Conservation (phyloP, 2,797 vertebrate genomes). For the Ctenopoma multispine region DNA sequence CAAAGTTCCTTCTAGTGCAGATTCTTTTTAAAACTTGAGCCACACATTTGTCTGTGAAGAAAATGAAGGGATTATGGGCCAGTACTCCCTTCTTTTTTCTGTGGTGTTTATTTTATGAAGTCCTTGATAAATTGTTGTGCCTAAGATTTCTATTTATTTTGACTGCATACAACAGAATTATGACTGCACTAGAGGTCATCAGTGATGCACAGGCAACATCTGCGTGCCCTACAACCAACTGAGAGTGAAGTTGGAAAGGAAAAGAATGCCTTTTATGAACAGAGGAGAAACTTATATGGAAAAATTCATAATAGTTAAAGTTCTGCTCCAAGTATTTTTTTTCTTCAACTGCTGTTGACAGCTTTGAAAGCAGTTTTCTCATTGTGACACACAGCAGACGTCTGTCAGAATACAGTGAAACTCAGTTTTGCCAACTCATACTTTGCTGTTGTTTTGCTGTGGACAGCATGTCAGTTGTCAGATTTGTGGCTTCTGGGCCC, state of each 20-base stretch:
- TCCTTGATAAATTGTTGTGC: constrained; percentile 46
- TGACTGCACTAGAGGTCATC: constrained; percentile 46
- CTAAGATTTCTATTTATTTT: constrained; percentile 58
- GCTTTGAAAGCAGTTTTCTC: constrained; percentile 8
- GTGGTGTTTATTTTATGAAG: constrained; percentile 31
- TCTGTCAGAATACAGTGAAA: constrained; percentile 9
- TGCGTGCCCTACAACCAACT: constrained; percentile 9
- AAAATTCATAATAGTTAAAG: constrained; percentile 36
- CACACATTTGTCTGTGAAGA: constrained; percentile 52
- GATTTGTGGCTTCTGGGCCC: constrained; percentile 1
- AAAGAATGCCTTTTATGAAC: constrained; percentile 3
- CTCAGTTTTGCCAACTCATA: constrained; percentile 17
- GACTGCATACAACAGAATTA: constrained; percentile 40
- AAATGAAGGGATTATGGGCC: constrained; percentile 47
- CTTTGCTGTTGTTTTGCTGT: constrained; percentile 24
- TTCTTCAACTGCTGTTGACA: constrained; percentile 1
- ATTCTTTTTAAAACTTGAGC: constrained; percentile 65
- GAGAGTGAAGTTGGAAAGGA: constrained; percentile 9
- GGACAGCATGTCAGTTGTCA: constrained; percentile 6
- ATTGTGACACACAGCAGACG: constrained; percentile 3
- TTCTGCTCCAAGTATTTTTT: background rate
- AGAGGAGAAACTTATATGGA: background rate
- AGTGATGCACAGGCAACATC: constrained; percentile 7
- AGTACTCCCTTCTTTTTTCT: background rate
- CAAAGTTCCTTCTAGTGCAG: constrained; percentile 60